These are phyloP conservation scores for Darevskia nairensis DNA, from an alignment of 2,797 vertebrate species.

Conservation along the genomic window DNA sequence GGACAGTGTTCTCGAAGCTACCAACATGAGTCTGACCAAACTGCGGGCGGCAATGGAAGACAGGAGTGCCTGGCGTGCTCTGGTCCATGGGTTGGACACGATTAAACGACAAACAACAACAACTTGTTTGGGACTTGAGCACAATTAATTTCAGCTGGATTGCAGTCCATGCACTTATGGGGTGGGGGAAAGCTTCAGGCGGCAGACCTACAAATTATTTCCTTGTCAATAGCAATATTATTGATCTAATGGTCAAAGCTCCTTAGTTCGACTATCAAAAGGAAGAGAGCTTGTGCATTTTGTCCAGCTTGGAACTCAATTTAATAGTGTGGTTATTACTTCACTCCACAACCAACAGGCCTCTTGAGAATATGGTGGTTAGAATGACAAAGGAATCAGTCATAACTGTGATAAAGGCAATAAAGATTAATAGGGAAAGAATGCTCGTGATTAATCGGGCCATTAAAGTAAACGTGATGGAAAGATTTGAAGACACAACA, in stretches of 20 bases:
- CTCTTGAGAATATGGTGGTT: constrained; percentile 6
- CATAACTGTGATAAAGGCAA: background rate
- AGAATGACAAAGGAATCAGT: constrained; percentile 21
- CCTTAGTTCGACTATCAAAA: background rate
- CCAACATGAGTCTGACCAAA: no score
- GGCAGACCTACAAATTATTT: background rate
- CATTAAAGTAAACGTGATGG: background rate
- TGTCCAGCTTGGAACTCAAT: background rate
- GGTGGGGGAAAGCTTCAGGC: no score
- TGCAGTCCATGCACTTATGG: background rate
- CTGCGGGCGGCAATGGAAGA: no score
- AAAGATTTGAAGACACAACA: background rate
- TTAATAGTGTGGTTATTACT: constrained; percentile 4
- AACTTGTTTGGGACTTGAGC: background rate
- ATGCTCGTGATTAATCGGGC: background rate
- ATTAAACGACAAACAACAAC: no score
- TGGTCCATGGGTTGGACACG: no score
- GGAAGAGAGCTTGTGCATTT: background rate
- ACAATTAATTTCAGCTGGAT: background rate
- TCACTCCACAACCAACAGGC: background rate
- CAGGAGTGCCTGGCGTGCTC: no score
- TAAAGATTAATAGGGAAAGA: constrained; percentile 22
- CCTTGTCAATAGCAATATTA: background rate
- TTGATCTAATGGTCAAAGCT: background rate
- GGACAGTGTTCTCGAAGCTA: no score